phyloP scores from a whole-genome alignment of 2,113 vertebrate species.

The Ochotona princeps region DNA sequence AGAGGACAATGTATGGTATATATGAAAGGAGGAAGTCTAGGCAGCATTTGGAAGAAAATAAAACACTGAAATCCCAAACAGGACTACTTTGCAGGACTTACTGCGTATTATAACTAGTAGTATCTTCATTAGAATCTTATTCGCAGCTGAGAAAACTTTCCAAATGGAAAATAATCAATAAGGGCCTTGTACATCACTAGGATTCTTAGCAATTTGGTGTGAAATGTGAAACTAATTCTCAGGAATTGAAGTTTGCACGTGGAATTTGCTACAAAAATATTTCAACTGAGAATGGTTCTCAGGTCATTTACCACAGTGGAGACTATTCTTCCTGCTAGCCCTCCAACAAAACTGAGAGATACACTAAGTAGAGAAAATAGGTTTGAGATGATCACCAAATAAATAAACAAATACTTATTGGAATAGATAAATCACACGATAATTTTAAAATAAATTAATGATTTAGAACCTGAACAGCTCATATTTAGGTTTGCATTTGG shows the following conservation, averaged over 20 bases:
- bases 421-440: background rate
- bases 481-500: background rate
- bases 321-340: background rate
- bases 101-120: background rate
- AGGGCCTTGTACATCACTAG: background rate
- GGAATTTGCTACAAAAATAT: slow-evolving; percentile 15
- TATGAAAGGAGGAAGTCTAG: background rate
- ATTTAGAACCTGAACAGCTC: background rate
- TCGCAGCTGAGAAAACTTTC: slow-evolving; percentile 36
- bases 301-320: background rate
- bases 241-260: background rate
- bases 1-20: background rate
- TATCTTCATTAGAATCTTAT: slow-evolving; percentile 55
- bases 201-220: background rate
- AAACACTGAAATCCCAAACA: background rate
- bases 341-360: slow-evolving; percentile 12
- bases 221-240: background rate
- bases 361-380: background rate
- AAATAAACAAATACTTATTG: background rate
- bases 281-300: background rate
- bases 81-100: background rate
- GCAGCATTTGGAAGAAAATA: background rate
- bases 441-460: background rate
- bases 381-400: background rate
- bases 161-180: slow-evolving; percentile 34